These are phyloP conservation scores for Tetranychus piercei DNA, from an alignment of 2,888 invertebrate species.

Conservation along the genomic window DNA sequence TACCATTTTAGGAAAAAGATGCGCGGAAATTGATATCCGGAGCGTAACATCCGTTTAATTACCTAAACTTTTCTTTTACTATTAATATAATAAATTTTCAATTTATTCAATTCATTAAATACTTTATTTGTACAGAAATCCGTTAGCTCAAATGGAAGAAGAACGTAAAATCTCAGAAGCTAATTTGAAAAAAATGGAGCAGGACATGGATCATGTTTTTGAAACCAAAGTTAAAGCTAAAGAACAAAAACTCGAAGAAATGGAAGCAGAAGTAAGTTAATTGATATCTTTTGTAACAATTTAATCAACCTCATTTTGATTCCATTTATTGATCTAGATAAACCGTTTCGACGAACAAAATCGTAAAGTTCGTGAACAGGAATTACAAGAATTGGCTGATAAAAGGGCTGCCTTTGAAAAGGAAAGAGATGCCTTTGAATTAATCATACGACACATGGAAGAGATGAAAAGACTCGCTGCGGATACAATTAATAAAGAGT, in stretches of 20 bases:
- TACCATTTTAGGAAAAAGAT: background rate
- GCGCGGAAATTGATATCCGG: background rate
- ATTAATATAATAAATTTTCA: background rate
- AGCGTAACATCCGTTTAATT: background rate
- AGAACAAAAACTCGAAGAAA: conserved; percentile 83
- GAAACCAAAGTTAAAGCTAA: conserved; percentile 94
- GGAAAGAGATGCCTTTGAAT: background rate
- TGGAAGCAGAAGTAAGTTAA: conserved; percentile 56
- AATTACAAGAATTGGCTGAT: background rate
- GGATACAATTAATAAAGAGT: background rate
- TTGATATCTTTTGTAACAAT: background rate
- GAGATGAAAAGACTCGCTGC: background rate
- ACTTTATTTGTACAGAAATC: conserved; percentile 52
- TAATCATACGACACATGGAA: background rate
- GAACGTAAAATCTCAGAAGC: conserved; percentile 87
- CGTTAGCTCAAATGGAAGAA: conserved; percentile 93
- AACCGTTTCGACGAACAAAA: background rate
- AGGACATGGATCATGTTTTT: conserved; percentile 96
- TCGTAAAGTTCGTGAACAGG: background rate
- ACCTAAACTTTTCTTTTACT: background rate
- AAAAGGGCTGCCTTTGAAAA: background rate
- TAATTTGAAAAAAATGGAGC: conserved; percentile 96
- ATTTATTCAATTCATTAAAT: conserved; percentile 11
- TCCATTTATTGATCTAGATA: background rate
- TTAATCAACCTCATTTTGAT: background rate